Evolutionary conservation across 2,797 vertebrate genomes (phyloP).

Genomic region (Dermochelys coriacea): DNA sequence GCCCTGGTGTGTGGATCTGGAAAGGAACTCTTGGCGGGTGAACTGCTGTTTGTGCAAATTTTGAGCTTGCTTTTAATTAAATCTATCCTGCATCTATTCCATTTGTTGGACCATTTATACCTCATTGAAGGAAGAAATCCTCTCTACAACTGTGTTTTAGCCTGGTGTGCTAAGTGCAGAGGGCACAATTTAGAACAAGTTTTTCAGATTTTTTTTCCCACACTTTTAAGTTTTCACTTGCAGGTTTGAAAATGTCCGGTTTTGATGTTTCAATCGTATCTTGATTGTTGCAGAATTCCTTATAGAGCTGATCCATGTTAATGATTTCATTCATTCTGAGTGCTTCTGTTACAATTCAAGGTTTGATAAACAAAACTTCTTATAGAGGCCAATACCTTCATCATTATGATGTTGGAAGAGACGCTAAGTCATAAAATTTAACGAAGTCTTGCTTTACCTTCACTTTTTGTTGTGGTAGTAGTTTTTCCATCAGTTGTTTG

Average conservation of each 20-base stretch:
- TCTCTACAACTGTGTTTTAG: not conserved
- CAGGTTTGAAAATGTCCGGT: not conserved
- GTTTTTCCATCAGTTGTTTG: not conserved
- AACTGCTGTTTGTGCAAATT: too few relatives aligned
- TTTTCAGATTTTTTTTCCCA: not conserved
- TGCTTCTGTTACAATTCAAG: not conserved
- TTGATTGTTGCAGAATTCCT: not conserved
- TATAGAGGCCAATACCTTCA: not conserved
- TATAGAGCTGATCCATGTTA: not conserved
- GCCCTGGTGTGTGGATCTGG: too few relatives aligned
- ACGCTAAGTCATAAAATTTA: not conserved
- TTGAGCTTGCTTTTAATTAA: not conserved
- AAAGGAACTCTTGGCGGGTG: too few relatives aligned
- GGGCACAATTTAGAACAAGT: not conserved
- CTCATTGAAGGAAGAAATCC: not conserved
- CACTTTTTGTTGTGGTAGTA: not conserved
- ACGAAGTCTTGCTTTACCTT: not conserved
- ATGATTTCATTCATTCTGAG: not conserved
- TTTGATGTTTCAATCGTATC: not conserved
- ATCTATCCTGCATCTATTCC: not conserved
- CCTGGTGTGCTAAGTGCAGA: too few relatives aligned
- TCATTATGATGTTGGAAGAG: not conserved
- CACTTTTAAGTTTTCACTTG: too few relatives aligned
- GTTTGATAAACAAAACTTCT: not conserved
- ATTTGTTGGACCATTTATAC: not conserved